Evolutionary conservation across 35 echinoderm and acorn worm genomes (phyloP).

Genomic region (Apostichopus californicus): DNA sequence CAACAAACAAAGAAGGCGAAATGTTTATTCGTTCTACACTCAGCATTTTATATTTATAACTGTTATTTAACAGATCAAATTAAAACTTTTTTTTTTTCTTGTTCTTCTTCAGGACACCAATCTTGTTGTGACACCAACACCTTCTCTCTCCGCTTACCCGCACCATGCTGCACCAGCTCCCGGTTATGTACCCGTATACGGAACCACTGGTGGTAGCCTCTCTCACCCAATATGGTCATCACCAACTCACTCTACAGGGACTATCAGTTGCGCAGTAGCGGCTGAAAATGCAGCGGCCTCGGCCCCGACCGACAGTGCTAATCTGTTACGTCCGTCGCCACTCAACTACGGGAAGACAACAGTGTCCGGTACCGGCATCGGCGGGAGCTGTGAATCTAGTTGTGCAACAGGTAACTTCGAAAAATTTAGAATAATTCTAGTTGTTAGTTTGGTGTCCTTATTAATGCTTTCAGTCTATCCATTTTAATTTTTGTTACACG

Average conservation of each 20-base stretch:
- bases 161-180: constrained; percentile 74
- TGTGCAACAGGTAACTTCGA: constrained; percentile 38
- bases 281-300: constrained; percentile 73
- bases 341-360: constrained; percentile 72
- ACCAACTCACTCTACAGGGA: constrained; percentile 55
- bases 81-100: too few species aligned
- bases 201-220: constrained; percentile 72
- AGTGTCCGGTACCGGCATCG: not conserved
- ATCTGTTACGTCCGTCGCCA: constrained; percentile 82
- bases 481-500: not conserved
- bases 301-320: constrained; percentile 71
- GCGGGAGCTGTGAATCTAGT: constrained; percentile 49
- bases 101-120: constrained; percentile 64
- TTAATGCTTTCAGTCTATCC: too few species aligned
- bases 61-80: too few species aligned
- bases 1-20: too few species aligned
- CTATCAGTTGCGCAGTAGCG: constrained; percentile 76
- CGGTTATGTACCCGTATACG: constrained; percentile 84
- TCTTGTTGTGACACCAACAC: constrained; percentile 76
- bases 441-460: too few species aligned
- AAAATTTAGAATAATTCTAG: too few species aligned
- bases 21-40: too few species aligned
- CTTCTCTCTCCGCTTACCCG: constrained; percentile 72
- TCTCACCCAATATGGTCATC: constrained; percentile 85
- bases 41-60: too few species aligned